Base-by-base conservation (phyloP, 1,140 invertebrate genomes). In the Achroia grisella region DNA sequence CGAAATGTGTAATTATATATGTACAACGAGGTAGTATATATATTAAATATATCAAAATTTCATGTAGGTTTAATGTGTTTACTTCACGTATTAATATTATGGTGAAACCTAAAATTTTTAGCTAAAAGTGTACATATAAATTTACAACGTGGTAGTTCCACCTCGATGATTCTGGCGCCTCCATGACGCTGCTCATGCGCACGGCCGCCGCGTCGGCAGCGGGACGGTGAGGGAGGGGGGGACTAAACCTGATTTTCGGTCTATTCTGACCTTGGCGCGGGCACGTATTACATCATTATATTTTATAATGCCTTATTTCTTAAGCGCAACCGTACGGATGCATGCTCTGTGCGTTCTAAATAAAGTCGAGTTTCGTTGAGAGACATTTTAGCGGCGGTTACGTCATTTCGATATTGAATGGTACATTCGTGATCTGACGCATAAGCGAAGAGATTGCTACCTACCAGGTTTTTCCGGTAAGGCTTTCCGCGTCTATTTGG, bases 231-330 rank as follows among this genome's bases (percentile, higher is more conserved):
- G 43, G 33, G 56, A 36, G 61, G 50, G 53, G 58, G 56, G 61
- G 35, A 44, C 48, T 52, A 84, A 83, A 81, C 80, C 77, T 81
- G 80, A 84, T 84, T 81, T 84, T 81, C 75, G 80, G 77, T 84
- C 75, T 81, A 84, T 72, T 63, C 65, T 84, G 80, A 81, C 80
- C 80, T 84, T 84, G 80, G 62, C 60, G 67, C 75, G 62, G 61
- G 75, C 80, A 69, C 66, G 65, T 67, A 65, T 81, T 81, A 84
- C 76, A 75, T 84, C 77, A 84, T 68, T 67, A 42, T 65, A 51
- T 64, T 58, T 62, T 73, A 78, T 71, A 78, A 76, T 68, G 70
- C 67, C 63, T 73, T 76, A 79, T 67, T 73, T 70, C 47, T 48
- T 46, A 44, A 23, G 17, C 2, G 17, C 17, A 6, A 6, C 6